Percentiles rank a stretch among this genome's conserved stretches.
Conservation (phyloP, 2,113 vertebrate species). For the Sigmodon hispidus region DNA sequence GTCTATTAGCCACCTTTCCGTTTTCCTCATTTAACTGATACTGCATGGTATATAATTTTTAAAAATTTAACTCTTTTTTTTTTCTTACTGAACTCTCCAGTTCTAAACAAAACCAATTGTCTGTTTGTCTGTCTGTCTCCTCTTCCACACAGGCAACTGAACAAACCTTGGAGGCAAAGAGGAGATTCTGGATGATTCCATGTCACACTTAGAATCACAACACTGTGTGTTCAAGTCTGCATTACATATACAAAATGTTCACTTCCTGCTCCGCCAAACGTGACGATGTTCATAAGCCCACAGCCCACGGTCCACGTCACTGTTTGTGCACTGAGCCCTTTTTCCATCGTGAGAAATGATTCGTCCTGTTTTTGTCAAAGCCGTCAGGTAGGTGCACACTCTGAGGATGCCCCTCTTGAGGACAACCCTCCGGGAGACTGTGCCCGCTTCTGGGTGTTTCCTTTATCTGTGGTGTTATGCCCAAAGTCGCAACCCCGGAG, state of each 20-base stretch:
- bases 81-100: not conserved
- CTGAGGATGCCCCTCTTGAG: not conserved
- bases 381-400: not conserved
- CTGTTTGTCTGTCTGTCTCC: not conserved
- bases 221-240: not conserved
- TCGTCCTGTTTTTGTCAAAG: not conserved
- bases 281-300: not conserved
- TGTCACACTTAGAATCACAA: not conserved
- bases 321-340: not conserved
- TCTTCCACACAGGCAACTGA: not conserved
- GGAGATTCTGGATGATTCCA: not conserved
- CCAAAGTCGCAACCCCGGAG: too few species aligned
- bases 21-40: not conserved
- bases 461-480: too few species aligned
- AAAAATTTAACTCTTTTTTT: not conserved
- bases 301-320: not conserved
- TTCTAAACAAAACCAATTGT: not conserved
- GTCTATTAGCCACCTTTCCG: not conserved
- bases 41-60: not conserved
- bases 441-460: too few species aligned
- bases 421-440: too few species aligned
- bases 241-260: not conserved
- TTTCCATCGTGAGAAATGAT: not conserved
- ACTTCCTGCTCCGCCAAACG: not conserved
- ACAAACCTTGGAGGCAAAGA: not conserved